Conservation (phyloP, 2,888 invertebrate genomes). For the Lasiommata megera region DNA sequence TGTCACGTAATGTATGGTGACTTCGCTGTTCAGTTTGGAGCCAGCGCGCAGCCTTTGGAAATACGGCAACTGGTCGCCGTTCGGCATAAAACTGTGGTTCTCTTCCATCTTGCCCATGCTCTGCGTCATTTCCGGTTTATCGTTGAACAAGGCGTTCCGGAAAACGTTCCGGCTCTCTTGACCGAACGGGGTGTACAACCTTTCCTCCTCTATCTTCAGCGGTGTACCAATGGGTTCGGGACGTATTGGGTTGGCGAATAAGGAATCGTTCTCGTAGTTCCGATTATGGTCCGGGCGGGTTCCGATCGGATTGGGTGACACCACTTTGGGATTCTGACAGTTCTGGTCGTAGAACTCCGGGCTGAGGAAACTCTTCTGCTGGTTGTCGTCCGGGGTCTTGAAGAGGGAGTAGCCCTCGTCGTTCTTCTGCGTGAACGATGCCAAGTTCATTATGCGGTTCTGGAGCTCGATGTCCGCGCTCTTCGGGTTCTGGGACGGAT, state of each 20-base stretch:
- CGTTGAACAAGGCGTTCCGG: slow-evolving; percentile 62
- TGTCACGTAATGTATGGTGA: slow-evolving; percentile 70
- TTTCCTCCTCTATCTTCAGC: slow-evolving; percentile 43
- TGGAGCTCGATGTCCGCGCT: slow-evolving; percentile 56
- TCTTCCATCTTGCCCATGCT: slow-evolving; percentile 42
- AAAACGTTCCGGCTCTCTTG: slow-evolving; percentile 67
- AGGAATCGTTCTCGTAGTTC: slow-evolving; percentile 52
- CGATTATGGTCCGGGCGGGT: slow-evolving; percentile 54
- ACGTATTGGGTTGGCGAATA: slow-evolving; percentile 57
- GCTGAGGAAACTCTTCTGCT: slow-evolving; percentile 53
- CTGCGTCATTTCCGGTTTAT: slow-evolving; percentile 45
- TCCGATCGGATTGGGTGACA: slow-evolving; percentile 71
- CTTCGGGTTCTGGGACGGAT: slow-evolving; percentile 44
- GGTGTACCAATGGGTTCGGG: slow-evolving; percentile 66
- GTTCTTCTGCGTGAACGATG: slow-evolving; percentile 71
- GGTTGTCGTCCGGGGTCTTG: slow-evolving; percentile 56
- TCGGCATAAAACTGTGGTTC: slow-evolving; percentile 37
- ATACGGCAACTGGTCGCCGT: slow-evolving; percentile 68
- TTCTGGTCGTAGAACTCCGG: slow-evolving; percentile 57
- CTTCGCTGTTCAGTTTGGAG: slow-evolving; percentile 68
- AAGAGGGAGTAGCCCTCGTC: slow-evolving; percentile 74
- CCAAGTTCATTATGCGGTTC: slow-evolving; percentile 63
- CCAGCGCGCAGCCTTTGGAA: slow-evolving; percentile 69
- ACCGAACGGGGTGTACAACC: slow-evolving; percentile 68
- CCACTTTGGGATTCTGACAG: slow-evolving; percentile 50